These are phyloP conservation scores for Acropternis orthonyx DNA, from an alignment of 2,797 vertebrate genomes.

Conservation along the genomic window DNA sequence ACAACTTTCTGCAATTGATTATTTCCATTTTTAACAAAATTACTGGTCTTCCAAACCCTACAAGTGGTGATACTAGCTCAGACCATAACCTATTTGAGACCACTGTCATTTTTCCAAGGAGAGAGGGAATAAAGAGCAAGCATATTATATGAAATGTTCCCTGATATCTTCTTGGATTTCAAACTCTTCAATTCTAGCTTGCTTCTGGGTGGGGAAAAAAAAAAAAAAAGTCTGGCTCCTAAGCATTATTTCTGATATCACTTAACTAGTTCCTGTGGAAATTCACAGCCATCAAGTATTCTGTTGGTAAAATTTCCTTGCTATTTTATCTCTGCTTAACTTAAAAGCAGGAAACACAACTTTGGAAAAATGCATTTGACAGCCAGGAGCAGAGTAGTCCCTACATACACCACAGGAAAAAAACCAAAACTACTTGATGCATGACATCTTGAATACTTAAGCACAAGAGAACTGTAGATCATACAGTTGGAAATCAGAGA, in stretches of 20 bases:
- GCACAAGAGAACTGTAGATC: background rate
- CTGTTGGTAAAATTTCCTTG: background rate
- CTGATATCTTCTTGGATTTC: background rate
- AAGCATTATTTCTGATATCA: background rate
- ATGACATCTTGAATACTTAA: background rate
- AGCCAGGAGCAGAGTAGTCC: background rate
- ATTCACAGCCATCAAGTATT: background rate
- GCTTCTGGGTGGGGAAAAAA: background rate
- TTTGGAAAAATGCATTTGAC: background rate
- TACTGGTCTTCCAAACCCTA: background rate
- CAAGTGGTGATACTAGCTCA: background rate
- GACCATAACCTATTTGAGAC: background rate
- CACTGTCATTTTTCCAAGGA: background rate
- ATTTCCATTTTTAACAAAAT: background rate
- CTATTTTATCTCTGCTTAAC: background rate
- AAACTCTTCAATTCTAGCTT: background rate
- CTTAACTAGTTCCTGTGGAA: background rate
- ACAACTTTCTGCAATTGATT: background rate
- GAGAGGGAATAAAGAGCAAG: background rate
- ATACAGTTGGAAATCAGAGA: accelerated
- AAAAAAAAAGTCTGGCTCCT: background rate
- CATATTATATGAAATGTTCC: background rate
- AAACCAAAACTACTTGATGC: background rate
- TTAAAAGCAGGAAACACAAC: background rate
- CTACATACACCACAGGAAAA: background rate